phyloP scores from a whole-genome alignment of 2,888 invertebrate genomes.

The Troilus luridus region DNA sequence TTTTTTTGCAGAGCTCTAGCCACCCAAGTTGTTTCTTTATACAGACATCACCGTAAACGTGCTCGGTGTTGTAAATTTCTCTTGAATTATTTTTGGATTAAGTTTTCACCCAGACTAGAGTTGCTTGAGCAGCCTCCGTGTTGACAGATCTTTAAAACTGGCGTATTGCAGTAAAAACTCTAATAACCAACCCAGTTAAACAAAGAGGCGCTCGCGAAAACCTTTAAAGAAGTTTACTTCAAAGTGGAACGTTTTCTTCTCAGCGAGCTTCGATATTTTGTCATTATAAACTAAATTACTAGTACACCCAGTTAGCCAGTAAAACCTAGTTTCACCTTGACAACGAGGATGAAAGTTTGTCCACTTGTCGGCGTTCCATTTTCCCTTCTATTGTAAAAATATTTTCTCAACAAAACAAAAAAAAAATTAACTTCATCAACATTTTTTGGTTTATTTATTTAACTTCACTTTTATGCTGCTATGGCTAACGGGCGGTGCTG shows the following conservation, averaged over 20 bases:
- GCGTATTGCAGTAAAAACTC: neutral
- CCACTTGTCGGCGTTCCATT: neutral
- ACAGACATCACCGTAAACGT: neutral
- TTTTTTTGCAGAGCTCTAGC: neutral
- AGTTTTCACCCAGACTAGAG: neutral
- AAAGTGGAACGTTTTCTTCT: neutral
- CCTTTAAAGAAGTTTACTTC: neutral
- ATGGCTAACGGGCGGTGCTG: too few species aligned
- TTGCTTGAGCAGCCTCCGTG: neutral
- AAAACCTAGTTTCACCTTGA: conserved; percentile 13
- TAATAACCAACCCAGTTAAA: conserved; percentile 10
- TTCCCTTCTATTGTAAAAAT: neutral
- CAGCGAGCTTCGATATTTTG: neutral
- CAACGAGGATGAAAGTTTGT: conserved; percentile 11
- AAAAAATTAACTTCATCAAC: too few species aligned
- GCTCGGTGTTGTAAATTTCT: neutral
- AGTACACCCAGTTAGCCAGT: neutral
- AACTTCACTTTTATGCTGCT: too few species aligned
- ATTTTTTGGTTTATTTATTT: too few species aligned
- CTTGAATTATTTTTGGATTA: neutral
- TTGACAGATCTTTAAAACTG: neutral
- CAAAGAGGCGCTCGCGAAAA: neutral
- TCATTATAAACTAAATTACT: conserved; percentile 25
- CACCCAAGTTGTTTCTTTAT: neutral
- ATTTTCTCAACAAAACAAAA: neutral